Conservation (phyloP, 1,140 invertebrate species). For the Schlechtendalia chinensis region DNA sequence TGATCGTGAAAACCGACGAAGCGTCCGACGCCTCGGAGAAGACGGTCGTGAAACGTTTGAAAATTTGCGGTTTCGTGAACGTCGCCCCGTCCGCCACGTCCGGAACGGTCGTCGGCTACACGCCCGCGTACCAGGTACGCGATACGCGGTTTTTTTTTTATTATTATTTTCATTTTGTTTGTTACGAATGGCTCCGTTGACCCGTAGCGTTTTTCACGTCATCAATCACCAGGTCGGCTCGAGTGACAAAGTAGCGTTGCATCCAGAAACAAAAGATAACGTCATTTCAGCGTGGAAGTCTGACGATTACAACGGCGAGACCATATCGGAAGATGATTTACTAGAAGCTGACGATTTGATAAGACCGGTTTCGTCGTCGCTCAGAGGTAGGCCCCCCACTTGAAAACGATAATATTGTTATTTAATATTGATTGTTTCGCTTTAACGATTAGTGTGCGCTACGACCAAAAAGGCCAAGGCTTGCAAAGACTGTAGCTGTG, state of each 20-base stretch:
- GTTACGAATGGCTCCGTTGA: no score
- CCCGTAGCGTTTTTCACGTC: no score
- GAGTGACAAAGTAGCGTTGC: constrained; percentile 60
- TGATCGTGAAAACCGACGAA: background rate
- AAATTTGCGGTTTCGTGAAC: constrained; percentile 3
- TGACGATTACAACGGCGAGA: constrained; percentile 68
- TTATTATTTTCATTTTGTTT: no score
- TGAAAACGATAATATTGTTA: no score
- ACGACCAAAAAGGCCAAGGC: constrained; percentile 92
- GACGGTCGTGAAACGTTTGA: background rate
- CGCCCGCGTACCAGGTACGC: background rate
- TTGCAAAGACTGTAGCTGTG: constrained; percentile 97
- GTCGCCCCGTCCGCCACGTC: background rate
- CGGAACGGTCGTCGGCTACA: background rate
- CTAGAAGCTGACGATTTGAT: constrained; percentile 85
- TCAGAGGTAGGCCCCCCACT: constrained; percentile 80
- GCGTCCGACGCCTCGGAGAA: no score
- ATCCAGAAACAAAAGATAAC: constrained; percentile 60
- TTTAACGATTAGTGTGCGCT: constrained; percentile 71
- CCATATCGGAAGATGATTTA: constrained; percentile 83
- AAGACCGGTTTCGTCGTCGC: constrained; percentile 75
- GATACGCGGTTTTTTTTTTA: no score
- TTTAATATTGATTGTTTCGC: background rate
- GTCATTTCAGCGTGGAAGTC: constrained; percentile 69
- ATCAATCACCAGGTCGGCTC: constrained; percentile 70